phyloP scores from a whole-genome alignment of 2,113 vertebrate species.

The Paratilapia polleni region DNA sequence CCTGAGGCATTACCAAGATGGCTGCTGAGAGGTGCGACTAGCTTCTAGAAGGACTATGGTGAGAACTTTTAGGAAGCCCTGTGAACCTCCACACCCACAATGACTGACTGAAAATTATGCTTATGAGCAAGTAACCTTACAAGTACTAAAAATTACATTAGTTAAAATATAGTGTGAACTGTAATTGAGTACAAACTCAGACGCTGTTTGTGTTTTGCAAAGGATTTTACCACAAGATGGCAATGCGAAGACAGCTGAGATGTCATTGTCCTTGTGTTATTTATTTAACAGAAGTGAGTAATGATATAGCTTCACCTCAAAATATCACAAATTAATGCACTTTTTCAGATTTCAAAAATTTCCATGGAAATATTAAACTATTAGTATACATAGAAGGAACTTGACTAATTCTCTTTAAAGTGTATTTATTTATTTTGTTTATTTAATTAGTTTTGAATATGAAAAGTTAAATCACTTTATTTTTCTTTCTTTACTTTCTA shows the following conservation, averaged over 20 bases:
- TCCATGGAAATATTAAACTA: neutral
- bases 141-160: neutral
- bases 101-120: too few relatives aligned
- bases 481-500: neutral
- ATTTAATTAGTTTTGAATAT: neutral
- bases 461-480: neutral
- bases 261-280: neutral
- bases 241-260: slow-evolving; percentile 28
- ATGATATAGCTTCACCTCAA: neutral
- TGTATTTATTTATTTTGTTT: too few relatives aligned
- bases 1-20: too few relatives aligned
- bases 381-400: neutral
- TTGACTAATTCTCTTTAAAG: too few relatives aligned
- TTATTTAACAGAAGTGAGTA: neutral
- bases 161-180: neutral
- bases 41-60: too few relatives aligned
- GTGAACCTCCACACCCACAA: too few relatives aligned
- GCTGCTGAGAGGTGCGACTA: too few relatives aligned
- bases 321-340: neutral
- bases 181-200: neutral
- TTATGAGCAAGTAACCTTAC: neutral
- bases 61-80: too few relatives aligned
- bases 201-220: slow-evolving; percentile 10
- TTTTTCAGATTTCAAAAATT: neutral
- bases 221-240: slow-evolving; percentile 45